A percentile compares a stretch with the other conserved stretches of the same genome.
Evolutionary conservation across 2,888 invertebrate species (phyloP).

Genomic region (Drosophila rubida): DNA sequence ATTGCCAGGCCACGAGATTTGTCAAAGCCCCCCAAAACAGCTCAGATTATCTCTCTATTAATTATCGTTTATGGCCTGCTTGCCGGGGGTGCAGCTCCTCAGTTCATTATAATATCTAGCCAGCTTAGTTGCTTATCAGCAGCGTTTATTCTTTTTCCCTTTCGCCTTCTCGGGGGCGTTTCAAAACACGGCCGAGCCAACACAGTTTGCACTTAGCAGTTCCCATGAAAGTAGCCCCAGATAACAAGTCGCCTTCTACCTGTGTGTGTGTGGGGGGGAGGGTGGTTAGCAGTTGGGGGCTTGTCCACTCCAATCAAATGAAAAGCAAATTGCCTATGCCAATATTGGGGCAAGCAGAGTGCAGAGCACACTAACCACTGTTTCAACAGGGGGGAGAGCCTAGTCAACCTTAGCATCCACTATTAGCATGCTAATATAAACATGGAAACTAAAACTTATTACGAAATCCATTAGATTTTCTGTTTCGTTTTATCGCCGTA

Average conservation of each 20-base stretch:
- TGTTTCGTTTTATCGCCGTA: slow-evolving; percentile 26
- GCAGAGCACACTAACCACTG: slow-evolving; percentile 16
- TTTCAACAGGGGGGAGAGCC: slow-evolving; percentile 3
- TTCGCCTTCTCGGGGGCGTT: slow-evolving; percentile 53
- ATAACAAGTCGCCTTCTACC: slow-evolving; percentile 41
- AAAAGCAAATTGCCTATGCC: slow-evolving; percentile 59
- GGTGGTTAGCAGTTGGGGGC: too few relatives aligned
- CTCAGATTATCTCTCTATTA: slow-evolving; percentile 78
- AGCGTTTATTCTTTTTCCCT: neutral
- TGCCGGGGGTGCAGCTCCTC: slow-evolving; percentile 58
- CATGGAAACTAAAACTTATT: slow-evolving; percentile 78
- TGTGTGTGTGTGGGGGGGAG: neutral
- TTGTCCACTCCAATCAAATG: slow-evolving; percentile 25
- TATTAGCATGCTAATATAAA: slow-evolving; percentile 78
- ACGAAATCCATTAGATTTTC: slow-evolving; percentile 70
- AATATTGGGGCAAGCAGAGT: slow-evolving; percentile 52
- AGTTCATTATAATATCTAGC: slow-evolving; percentile 47
- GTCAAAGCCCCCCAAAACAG: slow-evolving; percentile 52
- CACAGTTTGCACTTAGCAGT: slow-evolving; percentile 36
- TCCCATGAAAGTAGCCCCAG: slow-evolving; percentile 58
- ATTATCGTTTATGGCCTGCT: slow-evolving; percentile 77
- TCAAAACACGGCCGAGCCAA: slow-evolving; percentile 43
- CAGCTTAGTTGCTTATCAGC: slow-evolving; percentile 49
- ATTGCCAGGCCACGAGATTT: slow-evolving; percentile 64
- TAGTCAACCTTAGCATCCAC: slow-evolving; percentile 38